Conservation (phyloP, 2,888 invertebrate species). For the Eupithecia inturbata region DNA sequence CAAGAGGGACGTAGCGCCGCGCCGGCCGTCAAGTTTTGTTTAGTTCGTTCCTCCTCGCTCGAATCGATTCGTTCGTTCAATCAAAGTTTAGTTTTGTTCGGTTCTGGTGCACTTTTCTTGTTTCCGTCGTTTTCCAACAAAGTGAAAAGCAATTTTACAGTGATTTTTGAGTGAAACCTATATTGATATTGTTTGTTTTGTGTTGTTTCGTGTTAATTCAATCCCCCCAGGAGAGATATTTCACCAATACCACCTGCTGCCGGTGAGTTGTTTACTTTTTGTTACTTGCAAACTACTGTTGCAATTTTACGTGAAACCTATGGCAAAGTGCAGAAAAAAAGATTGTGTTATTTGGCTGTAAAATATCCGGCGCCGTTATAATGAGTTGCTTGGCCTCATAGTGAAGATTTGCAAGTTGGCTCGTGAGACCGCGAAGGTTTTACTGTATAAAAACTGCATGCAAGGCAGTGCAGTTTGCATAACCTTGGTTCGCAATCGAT, state of each 20-base stretch:
- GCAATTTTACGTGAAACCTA: slow-evolving; percentile 24
- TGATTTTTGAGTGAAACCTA: slow-evolving; percentile 38
- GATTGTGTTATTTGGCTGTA: slow-evolving; percentile 40
- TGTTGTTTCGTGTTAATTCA: slow-evolving; percentile 51
- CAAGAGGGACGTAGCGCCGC: not conserved
- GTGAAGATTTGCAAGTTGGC: slow-evolving; percentile 20
- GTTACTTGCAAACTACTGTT: slow-evolving; percentile 22
- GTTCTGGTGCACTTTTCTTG: slow-evolving; percentile 15
- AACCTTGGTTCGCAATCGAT: slow-evolving; percentile 28
- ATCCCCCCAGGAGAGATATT: slow-evolving; percentile 42
- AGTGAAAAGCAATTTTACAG: slow-evolving; percentile 33
- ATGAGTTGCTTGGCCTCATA: slow-evolving; percentile 20
- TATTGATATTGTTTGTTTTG: slow-evolving; percentile 46
- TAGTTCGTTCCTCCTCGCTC: not conserved
- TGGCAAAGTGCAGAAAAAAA: slow-evolving; percentile 23
- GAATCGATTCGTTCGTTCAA: slow-evolving; percentile 2
- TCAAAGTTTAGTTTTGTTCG: not conserved
- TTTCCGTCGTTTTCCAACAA: slow-evolving; percentile 12
- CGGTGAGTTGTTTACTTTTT: slow-evolving; percentile 61
- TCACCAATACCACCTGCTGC: slow-evolving; percentile 66
- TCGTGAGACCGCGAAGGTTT: not conserved
- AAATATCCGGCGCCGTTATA: slow-evolving; percentile 25
- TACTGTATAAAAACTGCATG: slow-evolving; percentile 18
- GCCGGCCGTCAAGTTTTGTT: not conserved
- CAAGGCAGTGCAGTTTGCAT: slow-evolving; percentile 8